Evolutionary conservation across 2,888 invertebrate species (phyloP).

Genomic region (Aphidoletes aphidimyza): DNA sequence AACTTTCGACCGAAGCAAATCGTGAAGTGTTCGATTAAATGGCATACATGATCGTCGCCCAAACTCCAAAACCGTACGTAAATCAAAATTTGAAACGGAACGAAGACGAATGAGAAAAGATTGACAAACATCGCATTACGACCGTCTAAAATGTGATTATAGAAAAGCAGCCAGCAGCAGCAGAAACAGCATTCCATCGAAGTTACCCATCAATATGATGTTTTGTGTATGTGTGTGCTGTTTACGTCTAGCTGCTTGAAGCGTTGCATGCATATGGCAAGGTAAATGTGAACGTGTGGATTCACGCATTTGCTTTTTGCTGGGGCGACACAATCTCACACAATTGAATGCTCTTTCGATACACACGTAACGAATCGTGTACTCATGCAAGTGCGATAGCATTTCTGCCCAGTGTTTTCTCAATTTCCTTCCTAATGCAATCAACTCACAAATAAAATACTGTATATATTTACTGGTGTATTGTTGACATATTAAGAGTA

Average conservation of each 20-base stretch:
- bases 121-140: slow-evolving; percentile 3
- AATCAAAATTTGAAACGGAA: background rate
- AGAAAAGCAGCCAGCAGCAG: background rate
- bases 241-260: too few relatives aligned
- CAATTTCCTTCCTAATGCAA: slow-evolving; percentile 52
- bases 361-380: too few relatives aligned
- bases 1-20: too few relatives aligned
- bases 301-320: too few relatives aligned
- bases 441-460: slow-evolving; percentile 53
- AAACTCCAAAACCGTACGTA: background rate
- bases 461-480: slow-evolving; percentile 36
- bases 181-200: too few relatives aligned
- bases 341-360: too few relatives aligned
- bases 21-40: background rate
- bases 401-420: background rate
- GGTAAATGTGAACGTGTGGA: too few relatives aligned
- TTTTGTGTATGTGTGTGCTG: too few relatives aligned
- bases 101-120: slow-evolving; percentile 32
- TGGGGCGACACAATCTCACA: too few relatives aligned
- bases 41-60: background rate
- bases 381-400: too few relatives aligned
- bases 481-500: slow-evolving; percentile 56
- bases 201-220: too few relatives aligned
- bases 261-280: too few relatives aligned
- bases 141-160: background rate